Evolutionary conservation across 2,797 vertebrate species (phyloP).

Genomic region (Eulemur rubriventer): DNA sequence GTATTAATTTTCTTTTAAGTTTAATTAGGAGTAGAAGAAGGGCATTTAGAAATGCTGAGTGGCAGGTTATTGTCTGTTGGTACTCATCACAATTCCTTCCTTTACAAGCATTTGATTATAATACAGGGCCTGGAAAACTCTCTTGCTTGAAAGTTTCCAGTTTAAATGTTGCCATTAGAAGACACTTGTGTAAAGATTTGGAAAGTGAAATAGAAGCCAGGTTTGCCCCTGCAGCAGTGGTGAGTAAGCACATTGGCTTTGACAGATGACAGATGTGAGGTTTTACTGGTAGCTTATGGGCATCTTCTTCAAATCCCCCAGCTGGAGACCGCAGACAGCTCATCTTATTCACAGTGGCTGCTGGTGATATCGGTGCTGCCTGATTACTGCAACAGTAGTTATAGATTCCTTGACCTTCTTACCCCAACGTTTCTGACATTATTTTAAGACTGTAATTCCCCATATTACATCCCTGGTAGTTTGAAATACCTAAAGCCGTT

Average conservation of each 20-base stretch:
- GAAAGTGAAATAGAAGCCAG: not conserved
- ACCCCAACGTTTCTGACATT: slow-evolving; percentile 30
- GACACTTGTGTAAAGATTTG: not conserved
- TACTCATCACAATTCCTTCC: not conserved
- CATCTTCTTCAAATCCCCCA: not conserved
- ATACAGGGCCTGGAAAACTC: not conserved
- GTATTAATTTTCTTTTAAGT: not conserved
- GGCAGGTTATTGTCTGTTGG: not conserved
- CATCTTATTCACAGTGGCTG: not conserved
- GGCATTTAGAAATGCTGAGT: not conserved
- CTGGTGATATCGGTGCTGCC: not conserved
- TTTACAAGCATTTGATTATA: not conserved
- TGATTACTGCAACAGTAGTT: not conserved
- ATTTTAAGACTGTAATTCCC: slow-evolving; percentile 46
- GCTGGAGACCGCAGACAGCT: not conserved
- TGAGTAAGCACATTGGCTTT: not conserved
- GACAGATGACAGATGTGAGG: not conserved
- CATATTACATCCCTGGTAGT: not conserved
- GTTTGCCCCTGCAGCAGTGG: not conserved
- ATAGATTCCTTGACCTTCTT: not conserved
- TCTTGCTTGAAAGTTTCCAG: not conserved
- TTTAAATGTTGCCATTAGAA: not conserved
- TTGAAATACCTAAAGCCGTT: slow-evolving; percentile 35
- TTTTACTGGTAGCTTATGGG: not conserved
- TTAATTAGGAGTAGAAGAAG: not conserved